phyloP scores from a whole-genome alignment of 23 tunicate species.

The Trididemnum nubilum region DNA sequence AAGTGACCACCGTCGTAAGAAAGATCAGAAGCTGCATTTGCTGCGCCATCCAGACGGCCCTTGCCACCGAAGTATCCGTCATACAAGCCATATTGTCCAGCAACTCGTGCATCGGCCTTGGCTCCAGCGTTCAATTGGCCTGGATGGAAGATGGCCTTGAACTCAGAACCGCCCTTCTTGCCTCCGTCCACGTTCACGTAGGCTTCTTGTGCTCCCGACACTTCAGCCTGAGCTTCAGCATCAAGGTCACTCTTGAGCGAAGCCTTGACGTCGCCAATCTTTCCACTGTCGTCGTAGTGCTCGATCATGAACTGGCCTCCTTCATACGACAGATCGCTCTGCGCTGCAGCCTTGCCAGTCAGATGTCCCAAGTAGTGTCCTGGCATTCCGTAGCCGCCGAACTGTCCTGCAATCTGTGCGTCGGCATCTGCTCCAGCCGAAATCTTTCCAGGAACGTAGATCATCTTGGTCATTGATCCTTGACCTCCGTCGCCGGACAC shows the following conservation, averaged over 20 bases:
- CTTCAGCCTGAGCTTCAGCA: slow-evolving; percentile 1
- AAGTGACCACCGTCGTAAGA: background rate
- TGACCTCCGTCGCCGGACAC: background rate
- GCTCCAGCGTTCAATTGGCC: slow-evolving; percentile 6
- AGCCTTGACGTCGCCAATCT: slow-evolving; percentile 6
- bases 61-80: slow-evolving; percentile 21
- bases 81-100: background rate
- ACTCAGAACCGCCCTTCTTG: slow-evolving; percentile 9
- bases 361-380: slow-evolving; percentile 5
- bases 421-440: slow-evolving; percentile 4
- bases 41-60: background rate
- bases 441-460: slow-evolving; percentile 15
- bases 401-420: background rate
- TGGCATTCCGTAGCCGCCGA: slow-evolving; percentile 9
- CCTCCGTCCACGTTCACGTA: slow-evolving; percentile 12
- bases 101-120: background rate
- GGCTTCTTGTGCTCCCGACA: slow-evolving; percentile 5
- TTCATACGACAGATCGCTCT: slow-evolving; percentile 13
- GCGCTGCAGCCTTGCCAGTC: background rate
- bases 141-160: slow-evolving; percentile 7
- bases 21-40: background rate
- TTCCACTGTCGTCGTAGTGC: slow-evolving; percentile 7
- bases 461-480: background rate
- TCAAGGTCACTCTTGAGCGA: slow-evolving; percentile 9
- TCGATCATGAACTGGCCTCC: background rate